Conservation (phyloP, 2,113 vertebrate genomes). For the Athene cunicularia region DNA sequence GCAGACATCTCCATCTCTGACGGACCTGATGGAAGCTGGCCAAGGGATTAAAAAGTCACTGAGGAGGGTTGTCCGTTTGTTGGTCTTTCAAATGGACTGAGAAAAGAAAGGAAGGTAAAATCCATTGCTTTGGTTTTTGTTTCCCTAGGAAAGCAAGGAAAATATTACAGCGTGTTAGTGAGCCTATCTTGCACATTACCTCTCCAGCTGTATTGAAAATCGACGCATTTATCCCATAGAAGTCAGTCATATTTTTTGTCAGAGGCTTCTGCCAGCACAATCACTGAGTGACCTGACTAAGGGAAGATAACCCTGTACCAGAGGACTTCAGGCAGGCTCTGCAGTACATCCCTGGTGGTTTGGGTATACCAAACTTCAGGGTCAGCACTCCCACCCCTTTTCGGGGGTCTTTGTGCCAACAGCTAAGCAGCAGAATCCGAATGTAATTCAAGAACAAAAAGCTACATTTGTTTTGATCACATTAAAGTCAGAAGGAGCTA, state of each 20-base stretch:
- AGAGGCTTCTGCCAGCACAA: background rate
- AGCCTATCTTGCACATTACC: accelerated
- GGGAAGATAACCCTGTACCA: accelerated
- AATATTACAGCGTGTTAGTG: background rate
- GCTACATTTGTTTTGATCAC: conserved; percentile 36
- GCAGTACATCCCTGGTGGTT: accelerated
- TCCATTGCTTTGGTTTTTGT: background rate
- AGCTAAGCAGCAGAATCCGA: background rate
- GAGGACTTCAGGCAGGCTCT: background rate
- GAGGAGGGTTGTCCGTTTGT: background rate
- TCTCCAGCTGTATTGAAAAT: background rate
- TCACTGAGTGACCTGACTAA: background rate
- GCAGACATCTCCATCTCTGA: background rate
- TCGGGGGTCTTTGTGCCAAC: background rate
- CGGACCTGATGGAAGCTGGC: background rate
- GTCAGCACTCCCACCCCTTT: background rate
- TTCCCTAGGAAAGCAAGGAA: background rate
- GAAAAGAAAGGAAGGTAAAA: background rate
- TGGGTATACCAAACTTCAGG: background rate
- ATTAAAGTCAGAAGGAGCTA: conserved; percentile 52
- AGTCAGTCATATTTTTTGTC: background rate
- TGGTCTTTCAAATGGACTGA: background rate
- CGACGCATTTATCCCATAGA: background rate
- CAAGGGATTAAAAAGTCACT: background rate
- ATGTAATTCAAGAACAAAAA: background rate